Evolutionary conservation across 2,797 vertebrate species (phyloP).

Genomic region (Rhadinocentrus ornatus): DNA sequence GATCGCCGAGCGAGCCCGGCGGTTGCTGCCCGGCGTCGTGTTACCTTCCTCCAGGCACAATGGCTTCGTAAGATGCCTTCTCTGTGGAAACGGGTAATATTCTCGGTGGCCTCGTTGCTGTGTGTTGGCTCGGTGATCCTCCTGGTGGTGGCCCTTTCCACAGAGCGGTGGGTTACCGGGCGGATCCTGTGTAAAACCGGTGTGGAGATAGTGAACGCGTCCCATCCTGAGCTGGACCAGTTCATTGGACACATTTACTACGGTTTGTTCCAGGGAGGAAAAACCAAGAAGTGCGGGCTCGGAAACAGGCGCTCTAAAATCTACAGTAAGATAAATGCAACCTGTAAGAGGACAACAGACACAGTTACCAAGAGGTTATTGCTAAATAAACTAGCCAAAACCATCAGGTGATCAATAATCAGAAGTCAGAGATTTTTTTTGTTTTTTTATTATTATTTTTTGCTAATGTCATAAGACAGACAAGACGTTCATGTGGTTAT

Average conservation of each 20-base stretch:
- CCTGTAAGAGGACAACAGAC: too few relatives aligned
- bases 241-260: constrained; percentile 94
- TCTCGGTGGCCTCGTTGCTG: constrained; percentile 86
- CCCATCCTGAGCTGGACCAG: constrained; percentile 88
- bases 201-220: constrained; percentile 94
- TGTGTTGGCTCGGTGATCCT: constrained; percentile 88
- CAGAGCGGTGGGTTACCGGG: constrained; percentile 90
- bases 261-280: constrained; percentile 91
- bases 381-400: too few relatives aligned
- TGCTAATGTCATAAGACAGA: neutral
- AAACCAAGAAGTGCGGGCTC: constrained; percentile 92
- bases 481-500: neutral
- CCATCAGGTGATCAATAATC: too few relatives aligned
- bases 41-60: constrained; percentile 54
- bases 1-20: constrained; percentile 28
- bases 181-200: constrained; percentile 94
- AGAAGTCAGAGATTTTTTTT: too few relatives aligned
- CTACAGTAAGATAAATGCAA: constrained; percentile 85
- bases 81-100: constrained; percentile 89
- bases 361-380: too few relatives aligned
- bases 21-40: constrained; percentile 56
- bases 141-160: constrained; percentile 86
- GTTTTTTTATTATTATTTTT: too few relatives aligned
- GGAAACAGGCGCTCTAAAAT: constrained; percentile 89
- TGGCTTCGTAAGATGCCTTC: constrained; percentile 88